Evolutionary conservation across 2,888 invertebrate species (phyloP).

Genomic region (Pristionchus exspectatus): DNA sequence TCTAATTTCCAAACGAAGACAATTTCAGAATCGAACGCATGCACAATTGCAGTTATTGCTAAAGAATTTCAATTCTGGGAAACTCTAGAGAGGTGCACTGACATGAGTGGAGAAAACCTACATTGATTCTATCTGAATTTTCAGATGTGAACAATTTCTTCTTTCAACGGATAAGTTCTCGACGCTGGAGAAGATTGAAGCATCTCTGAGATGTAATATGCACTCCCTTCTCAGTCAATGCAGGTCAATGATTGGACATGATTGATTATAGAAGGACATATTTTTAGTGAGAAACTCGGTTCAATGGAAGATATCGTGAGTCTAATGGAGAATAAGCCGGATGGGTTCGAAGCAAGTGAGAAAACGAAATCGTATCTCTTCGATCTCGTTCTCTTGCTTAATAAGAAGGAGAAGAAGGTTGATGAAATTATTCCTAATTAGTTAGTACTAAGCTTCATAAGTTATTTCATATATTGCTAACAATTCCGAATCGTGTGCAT

Average conservation of each 20-base stretch:
- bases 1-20: neutral
- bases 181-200: slow-evolving; percentile 13
- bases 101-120: neutral
- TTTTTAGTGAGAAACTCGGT: neutral
- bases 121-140: neutral
- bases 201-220: neutral
- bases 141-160: neutral
- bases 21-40: slow-evolving; percentile 10
- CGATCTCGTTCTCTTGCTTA: neutral
- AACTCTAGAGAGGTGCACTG: slow-evolving; percentile 18
- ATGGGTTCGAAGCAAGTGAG: slow-evolving; percentile 40
- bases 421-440: neutral
- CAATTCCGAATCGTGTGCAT: neutral
- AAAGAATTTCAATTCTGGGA: slow-evolving; percentile 39
- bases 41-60: neutral
- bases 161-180: slow-evolving; percentile 12
- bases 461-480: neutral
- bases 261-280: neutral
- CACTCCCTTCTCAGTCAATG: slow-evolving; percentile 29
- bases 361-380: slow-evolving; percentile 47
- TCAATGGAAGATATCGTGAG: neutral
- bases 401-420: neutral
- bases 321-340: neutral
- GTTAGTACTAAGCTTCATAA: neutral
- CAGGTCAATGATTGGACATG: neutral